Evolutionary conservation across 2,113 vertebrate genomes (phyloP).

Genomic region (Lepus timidus): DNA sequence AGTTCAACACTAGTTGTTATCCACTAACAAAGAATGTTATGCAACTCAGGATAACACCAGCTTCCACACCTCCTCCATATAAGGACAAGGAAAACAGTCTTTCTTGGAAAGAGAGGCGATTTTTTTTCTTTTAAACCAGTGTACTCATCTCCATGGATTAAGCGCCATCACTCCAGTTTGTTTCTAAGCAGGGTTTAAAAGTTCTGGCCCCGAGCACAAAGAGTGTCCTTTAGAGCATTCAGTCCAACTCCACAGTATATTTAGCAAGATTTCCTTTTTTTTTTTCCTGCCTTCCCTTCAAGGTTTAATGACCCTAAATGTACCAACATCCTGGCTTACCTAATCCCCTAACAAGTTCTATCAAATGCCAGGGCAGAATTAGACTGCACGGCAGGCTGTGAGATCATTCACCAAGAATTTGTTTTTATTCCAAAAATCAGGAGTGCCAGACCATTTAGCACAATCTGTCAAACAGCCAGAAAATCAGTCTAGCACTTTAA

Average conservation of each 20-base stretch:
- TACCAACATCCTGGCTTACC: slow-evolving; percentile 79
- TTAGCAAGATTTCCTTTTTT: slow-evolving; percentile 35
- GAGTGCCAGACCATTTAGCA: slow-evolving; percentile 65
- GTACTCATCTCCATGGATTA: slow-evolving; percentile 23
- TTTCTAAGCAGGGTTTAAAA: slow-evolving; percentile 52
- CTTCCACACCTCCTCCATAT: not conserved
- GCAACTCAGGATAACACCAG: not conserved
- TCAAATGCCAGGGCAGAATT: slow-evolving; percentile 71
- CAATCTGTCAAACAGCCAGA: slow-evolving; percentile 64
- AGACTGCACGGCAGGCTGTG: slow-evolving; percentile 72
- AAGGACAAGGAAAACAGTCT: slow-evolving; percentile 49
- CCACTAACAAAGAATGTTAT: not conserved
- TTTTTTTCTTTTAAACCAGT: not conserved
- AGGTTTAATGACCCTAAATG: slow-evolving; percentile 78
- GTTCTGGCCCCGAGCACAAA: slow-evolving; percentile 46
- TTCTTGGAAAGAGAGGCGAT: slow-evolving; percentile 67
- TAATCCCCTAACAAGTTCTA: slow-evolving; percentile 81
- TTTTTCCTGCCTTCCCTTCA: slow-evolving; percentile 52
- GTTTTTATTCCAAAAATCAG: slow-evolving; percentile 77
- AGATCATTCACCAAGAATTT: slow-evolving; percentile 77
- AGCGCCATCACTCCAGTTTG: not conserved
- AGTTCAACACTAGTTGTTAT: not conserved
- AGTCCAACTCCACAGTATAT: slow-evolving; percentile 51
- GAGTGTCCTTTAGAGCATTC: slow-evolving; percentile 45
- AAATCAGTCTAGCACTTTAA: slow-evolving; percentile 34